phyloP scores from a whole-genome alignment of 2,797 vertebrate genomes.

The Meriones psammophilus region DNA sequence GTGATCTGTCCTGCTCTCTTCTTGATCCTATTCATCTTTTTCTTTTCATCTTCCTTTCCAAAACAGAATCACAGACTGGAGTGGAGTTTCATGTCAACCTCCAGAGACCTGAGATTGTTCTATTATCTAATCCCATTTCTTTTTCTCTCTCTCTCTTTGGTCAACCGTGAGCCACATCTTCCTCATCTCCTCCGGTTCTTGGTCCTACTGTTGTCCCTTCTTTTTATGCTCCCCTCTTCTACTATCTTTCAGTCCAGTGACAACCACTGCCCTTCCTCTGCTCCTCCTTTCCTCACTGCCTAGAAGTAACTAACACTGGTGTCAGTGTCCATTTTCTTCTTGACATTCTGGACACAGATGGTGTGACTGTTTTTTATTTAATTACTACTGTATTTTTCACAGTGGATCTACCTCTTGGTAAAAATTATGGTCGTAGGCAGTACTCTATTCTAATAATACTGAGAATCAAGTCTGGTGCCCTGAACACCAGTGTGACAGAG shows the following conservation, averaged over 20 bases:
- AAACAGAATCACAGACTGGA: background rate
- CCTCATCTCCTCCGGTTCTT: too few species aligned
- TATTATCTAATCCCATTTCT: background rate
- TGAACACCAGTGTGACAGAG: background rate
- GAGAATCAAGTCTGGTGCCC: background rate
- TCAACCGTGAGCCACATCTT: too few species aligned
- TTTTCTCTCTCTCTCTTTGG: background rate
- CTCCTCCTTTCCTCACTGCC: background rate
- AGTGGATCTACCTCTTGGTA: background rate
- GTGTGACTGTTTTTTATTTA: background rate
- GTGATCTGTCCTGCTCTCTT: background rate
- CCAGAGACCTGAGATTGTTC: background rate
- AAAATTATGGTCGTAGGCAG: background rate
- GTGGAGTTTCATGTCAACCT: background rate
- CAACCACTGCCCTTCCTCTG: background rate
- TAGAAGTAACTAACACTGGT: background rate
- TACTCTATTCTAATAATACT: background rate
- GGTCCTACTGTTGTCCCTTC: too few species aligned
- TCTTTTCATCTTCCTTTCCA: background rate
- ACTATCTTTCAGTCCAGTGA: background rate
- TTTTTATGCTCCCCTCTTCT: too few species aligned
- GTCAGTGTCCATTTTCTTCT: background rate
- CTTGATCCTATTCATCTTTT: background rate
- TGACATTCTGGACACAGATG: background rate
- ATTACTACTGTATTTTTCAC: background rate